phyloP scores from a whole-genome alignment of 2,888 invertebrate genomes.

The Diarsia brunnea region DNA sequence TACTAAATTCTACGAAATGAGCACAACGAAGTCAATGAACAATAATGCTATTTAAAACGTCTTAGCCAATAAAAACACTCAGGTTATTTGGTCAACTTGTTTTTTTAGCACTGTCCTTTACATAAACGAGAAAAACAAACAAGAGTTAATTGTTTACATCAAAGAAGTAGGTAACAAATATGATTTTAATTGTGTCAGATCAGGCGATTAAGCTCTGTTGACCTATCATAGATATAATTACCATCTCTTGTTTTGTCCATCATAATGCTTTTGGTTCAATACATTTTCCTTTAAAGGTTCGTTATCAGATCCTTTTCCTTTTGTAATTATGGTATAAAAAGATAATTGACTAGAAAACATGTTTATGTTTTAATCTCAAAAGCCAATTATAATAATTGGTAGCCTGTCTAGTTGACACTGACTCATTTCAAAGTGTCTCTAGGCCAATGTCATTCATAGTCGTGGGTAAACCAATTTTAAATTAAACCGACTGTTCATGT shows the following conservation, averaged over 20 bases:
- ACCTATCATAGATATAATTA: constrained; percentile 13
- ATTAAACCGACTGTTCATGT: not conserved
- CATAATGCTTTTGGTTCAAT: not conserved
- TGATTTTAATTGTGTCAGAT: constrained; percentile 21
- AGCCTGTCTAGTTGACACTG: not conserved
- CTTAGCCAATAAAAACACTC: not conserved
- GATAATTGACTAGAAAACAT: not conserved
- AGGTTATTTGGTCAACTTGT: constrained; percentile 1
- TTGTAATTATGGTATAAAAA: not conserved
- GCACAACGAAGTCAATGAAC: not conserved
- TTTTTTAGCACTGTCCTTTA: not conserved
- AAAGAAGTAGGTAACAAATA: constrained; percentile 8
- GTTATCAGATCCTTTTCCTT: not conserved
- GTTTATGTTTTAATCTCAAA: not conserved
- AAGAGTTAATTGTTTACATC: not conserved
- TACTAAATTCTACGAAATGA: not conserved
- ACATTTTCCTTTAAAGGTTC: not conserved
- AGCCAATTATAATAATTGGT: constrained; percentile 1
- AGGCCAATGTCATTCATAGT: not conserved
- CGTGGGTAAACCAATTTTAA: too few relatives aligned
- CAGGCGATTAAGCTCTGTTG: constrained; percentile 16
- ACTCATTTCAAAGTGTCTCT: not conserved
- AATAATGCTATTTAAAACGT: constrained; percentile 10
- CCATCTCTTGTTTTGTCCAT: constrained; percentile 4
- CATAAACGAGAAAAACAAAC: constrained; percentile 9